Conservation (phyloP, 2,797 vertebrate species). For the Oreochromis mossambicus region DNA sequence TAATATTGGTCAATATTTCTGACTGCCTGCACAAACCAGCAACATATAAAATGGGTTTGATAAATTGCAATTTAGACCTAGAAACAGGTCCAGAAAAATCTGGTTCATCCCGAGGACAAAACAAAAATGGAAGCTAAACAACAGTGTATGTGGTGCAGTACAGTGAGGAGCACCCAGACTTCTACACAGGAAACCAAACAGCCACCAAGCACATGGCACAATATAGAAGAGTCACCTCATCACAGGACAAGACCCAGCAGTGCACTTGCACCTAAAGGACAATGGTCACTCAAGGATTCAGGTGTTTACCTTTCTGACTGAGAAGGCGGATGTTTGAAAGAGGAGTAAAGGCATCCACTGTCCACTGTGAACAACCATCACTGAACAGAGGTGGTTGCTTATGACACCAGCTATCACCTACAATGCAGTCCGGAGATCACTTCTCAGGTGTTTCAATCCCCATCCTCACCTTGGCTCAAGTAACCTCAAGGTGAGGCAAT, state of each 20-base stretch:
- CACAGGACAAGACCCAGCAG: neutral
- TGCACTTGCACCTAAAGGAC: neutral
- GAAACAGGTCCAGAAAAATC: neutral
- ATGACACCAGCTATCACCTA: neutral
- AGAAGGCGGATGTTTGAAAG: neutral
- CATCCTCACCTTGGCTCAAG: neutral
- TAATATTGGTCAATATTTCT: neutral
- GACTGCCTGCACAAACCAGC: neutral
- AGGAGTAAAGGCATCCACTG: neutral
- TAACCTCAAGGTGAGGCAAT: neutral
- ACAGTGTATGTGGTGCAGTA: neutral
- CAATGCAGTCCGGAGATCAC: neutral
- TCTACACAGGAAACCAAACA: neutral
- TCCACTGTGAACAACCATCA: neutral
- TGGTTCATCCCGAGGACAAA: neutral
- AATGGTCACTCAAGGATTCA: neutral
- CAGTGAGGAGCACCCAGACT: accelerated
- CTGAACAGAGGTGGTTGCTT: accelerated
- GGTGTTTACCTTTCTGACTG: neutral
- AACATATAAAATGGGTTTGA: neutral
- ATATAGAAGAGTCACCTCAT: neutral
- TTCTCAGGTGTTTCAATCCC: neutral
- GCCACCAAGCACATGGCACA: neutral
- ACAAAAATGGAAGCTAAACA: neutral
- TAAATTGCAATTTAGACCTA: neutral